Evolutionary conservation across 2,888 invertebrate genomes (phyloP).

Genomic region (Andricus curvator): DNA sequence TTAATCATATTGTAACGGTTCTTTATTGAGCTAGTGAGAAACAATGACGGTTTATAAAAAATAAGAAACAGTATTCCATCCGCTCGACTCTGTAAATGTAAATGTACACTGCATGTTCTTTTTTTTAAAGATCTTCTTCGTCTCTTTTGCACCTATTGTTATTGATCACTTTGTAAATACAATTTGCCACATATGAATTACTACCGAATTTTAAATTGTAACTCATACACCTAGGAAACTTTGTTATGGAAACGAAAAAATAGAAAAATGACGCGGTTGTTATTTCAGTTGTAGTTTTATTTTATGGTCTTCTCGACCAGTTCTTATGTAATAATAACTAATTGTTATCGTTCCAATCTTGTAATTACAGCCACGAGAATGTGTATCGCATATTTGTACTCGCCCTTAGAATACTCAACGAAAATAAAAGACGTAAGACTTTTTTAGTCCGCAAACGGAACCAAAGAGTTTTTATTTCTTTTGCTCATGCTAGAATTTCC

Average conservation of each 20-base stretch:
- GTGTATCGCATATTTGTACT: constrained; percentile 56
- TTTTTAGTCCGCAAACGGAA: constrained; percentile 44
- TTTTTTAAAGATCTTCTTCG: background rate
- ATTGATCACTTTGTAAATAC: constrained; percentile 1
- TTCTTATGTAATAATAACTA: background rate
- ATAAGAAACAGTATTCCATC: background rate
- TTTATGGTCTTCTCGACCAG: background rate
- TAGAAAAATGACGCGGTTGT: background rate
- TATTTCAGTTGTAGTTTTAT: background rate
- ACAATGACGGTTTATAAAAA: background rate
- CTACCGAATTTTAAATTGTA: background rate
- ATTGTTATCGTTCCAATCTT: background rate
- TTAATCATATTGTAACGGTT: background rate
- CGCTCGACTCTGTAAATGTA: background rate
- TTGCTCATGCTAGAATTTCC: background rate
- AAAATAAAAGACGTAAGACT: constrained; percentile 55
- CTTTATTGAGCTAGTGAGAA: background rate
- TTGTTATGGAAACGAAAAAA: background rate
- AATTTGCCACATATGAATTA: background rate
- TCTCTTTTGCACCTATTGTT: background rate
- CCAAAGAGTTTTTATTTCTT: background rate
- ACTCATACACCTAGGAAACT: background rate
- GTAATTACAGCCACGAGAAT: background rate
- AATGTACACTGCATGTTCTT: background rate
- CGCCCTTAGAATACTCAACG: constrained; percentile 60